phyloP scores from a whole-genome alignment of 2,113 vertebrate genomes.

The Dicrurus megarhynchus region DNA sequence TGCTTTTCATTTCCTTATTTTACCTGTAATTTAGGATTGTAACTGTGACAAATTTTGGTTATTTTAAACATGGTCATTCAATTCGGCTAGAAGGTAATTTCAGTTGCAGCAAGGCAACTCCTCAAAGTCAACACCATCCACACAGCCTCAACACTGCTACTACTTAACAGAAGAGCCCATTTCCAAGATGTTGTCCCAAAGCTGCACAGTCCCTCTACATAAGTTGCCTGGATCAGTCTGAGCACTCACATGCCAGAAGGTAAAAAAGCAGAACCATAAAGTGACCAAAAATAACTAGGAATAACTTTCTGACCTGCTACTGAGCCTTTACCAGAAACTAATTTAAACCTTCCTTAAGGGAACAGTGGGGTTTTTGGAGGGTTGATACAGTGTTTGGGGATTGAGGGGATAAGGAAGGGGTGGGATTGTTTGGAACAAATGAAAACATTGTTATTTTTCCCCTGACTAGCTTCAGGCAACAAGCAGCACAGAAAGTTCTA shows the following conservation, averaged over 20 bases:
- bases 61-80: background rate
- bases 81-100: background rate
- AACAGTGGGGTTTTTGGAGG: background rate
- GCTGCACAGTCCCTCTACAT: background rate
- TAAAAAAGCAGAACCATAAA: background rate
- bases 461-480: background rate
- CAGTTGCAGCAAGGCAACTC: background rate
- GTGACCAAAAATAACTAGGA: background rate
- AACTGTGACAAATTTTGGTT: background rate
- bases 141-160: background rate
- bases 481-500: background rate
- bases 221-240: background rate
- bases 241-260: background rate
- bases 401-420: background rate
- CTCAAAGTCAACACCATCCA: background rate
- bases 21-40: background rate
- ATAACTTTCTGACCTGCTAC: background rate
- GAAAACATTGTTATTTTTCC: background rate
- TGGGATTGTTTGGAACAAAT: background rate
- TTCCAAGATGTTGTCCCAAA: background rate
- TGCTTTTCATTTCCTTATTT: background rate
- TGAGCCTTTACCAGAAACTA: background rate
- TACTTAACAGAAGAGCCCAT: background rate
- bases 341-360: background rate
- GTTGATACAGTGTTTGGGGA: background rate